Evolutionary conservation across 2,113 vertebrate genomes (phyloP).

Genomic region (Tyto alba): DNA sequence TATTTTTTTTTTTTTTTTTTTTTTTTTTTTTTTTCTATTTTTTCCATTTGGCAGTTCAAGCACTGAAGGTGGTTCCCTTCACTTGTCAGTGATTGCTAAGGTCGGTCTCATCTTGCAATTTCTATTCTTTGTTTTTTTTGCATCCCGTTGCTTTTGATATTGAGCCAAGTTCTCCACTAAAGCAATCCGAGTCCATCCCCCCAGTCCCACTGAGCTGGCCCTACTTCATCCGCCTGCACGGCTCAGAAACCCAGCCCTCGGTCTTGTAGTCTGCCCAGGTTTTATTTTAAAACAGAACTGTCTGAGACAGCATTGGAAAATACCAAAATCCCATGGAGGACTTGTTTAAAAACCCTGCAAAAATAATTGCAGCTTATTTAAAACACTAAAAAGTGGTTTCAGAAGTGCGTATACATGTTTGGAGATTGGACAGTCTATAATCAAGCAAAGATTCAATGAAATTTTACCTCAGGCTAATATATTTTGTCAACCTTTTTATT

Average conservation of each 20-base stretch:
- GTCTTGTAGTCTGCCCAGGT: neutral
- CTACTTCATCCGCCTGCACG: neutral
- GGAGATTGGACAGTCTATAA: neutral
- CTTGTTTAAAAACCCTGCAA: constrained; percentile 8
- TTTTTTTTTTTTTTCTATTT: neutral
- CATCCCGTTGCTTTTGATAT: neutral
- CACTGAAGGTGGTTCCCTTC: neutral
- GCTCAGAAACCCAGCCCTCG: neutral
- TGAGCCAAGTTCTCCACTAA: neutral
- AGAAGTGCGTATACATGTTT: neutral
- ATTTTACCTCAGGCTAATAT: constrained; percentile 41
- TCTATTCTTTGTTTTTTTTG: neutral
- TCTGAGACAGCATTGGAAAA: constrained; percentile 8
- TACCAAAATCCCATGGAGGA: neutral
- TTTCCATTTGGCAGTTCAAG: neutral
- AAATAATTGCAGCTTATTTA: constrained; percentile 47
- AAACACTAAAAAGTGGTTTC: neutral
- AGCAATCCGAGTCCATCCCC: neutral
- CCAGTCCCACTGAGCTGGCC: neutral
- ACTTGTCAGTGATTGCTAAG: neutral
- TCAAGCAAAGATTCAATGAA: constrained; percentile 43
- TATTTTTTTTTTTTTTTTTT: neutral
- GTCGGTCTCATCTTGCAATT: neutral
- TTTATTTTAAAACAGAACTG: constrained; percentile 14
- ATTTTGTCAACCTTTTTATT: constrained; percentile 33